Conservation (phyloP, 2,888 invertebrate species). For the Heteromyza rotundicornis region DNA sequence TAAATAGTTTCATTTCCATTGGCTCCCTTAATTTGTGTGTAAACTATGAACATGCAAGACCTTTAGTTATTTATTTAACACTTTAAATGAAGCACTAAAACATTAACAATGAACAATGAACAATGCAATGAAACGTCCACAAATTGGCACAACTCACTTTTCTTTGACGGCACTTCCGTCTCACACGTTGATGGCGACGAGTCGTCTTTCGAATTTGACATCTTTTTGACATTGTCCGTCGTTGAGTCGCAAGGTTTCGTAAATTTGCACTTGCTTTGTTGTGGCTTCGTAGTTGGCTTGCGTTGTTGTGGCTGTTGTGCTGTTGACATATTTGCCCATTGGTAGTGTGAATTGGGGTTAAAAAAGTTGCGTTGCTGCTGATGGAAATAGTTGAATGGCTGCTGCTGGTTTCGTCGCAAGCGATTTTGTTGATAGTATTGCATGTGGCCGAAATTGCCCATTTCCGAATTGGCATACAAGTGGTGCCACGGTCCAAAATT, state of each 20-base stretch:
- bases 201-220: not conserved
- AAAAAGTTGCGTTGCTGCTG: slow-evolving; percentile 19
- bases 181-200: not conserved
- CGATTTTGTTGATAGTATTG: slow-evolving; percentile 7
- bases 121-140: not conserved
- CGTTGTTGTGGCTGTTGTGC: not conserved
- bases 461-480: not conserved
- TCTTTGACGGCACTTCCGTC: slow-evolving; percentile 17
- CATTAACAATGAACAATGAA: too few species aligned
- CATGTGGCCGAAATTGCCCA: not conserved
- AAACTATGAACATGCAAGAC: too few species aligned
- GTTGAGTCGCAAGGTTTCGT: not conserved
- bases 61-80: too few species aligned
- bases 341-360: slow-evolving; percentile 12
- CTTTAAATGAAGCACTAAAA: too few species aligned
- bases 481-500: not conserved
- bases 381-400: not conserved
- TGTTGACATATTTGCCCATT: not conserved
- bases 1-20: too few species aligned
- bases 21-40: too few species aligned
- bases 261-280: not conserved
- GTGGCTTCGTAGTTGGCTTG: not conserved
- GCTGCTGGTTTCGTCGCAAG: slow-evolving; percentile 4
- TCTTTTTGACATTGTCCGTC: not conserved
- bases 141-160: slow-evolving; percentile 16